Base-by-base conservation (phyloP, 2,888 invertebrate genomes). In the Spialia ferax region DNA sequence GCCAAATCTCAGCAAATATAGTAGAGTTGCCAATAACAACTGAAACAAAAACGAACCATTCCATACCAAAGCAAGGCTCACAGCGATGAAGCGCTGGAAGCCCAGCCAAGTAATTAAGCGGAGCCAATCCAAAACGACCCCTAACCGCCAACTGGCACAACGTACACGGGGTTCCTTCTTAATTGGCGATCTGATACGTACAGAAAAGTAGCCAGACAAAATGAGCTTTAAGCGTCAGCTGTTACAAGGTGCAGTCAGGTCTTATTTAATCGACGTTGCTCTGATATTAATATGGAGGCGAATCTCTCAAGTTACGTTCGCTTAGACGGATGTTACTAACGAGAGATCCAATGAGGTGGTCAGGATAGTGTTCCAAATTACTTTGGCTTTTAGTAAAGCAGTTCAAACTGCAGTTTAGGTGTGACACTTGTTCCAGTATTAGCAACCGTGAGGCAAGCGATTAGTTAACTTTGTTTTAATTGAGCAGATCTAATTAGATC, bases 21-120 rank as follows among this genome's bases (percentile, higher is more conserved):
- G 29, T 29, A 59, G 48, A 52, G 60, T 52, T 54, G 66, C 66
- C 59, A 61, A 66, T 66, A 66, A 61, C 60, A 55, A 54, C 45
- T 57, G 38, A 61, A 67, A 61, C 26, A 61, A 67, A 67, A 62
- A 67, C 55, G 42, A 59, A 32, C 54, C 60, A 61, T 66, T 61
- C 23, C 48, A 55, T 55, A 66, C 69, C 68, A 62, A 63, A 73
- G 73, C 68, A 59, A 63, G 73, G 74, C 74, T 71, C 70, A 69
- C 73, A 73, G 73, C 76, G 77, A 77, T 79, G 74, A 76, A 75
- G 75, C 78, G 78, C 76, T 78, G 74, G 76, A 77, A 78, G 79
- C 79, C 76, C 73, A 74, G 72, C 72, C 64, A 74, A 79, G 79
- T 77, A 79, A 83, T 83, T 82, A 79, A 72, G 70, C 35, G 11